Percentiles rank a stretch among this genome's conserved stretches.
phyloP scores from a whole-genome alignment of 2,888 invertebrate species.

The Lasius platythorax region DNA sequence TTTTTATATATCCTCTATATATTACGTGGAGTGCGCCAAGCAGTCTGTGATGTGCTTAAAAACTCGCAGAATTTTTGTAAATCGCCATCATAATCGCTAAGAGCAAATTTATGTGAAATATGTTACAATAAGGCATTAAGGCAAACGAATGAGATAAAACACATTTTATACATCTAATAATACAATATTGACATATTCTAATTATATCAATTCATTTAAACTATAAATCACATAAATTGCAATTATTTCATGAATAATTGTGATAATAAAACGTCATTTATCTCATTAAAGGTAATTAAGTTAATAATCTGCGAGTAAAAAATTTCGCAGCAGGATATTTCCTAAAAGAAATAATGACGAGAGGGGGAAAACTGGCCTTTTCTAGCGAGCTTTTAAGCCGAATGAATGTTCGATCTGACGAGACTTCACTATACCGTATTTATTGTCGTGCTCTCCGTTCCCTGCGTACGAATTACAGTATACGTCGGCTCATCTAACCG shows the following conservation, averaged over 20 bases:
- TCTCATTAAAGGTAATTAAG: slow-evolving; percentile 26
- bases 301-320: slow-evolving; percentile 6
- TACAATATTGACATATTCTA: neutral
- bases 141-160: slow-evolving; percentile 7
- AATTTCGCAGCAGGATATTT: slow-evolving; percentile 8
- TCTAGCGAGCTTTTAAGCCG: slow-evolving; percentile 64
- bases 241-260: slow-evolving; percentile 20
- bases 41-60: slow-evolving; percentile 61
- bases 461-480: slow-evolving; percentile 65
- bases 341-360: neutral
- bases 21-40: slow-evolving; percentile 43
- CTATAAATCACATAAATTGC: neutral
- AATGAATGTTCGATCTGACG: slow-evolving; percentile 53
- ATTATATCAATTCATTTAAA: slow-evolving; percentile 1
- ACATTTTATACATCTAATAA: neutral
- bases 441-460: slow-evolving; percentile 79
- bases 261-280: neutral
- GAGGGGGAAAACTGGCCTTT: slow-evolving; percentile 19
- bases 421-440: slow-evolving; percentile 71
- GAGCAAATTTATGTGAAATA: neutral
- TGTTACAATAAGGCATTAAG: neutral
- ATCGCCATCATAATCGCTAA: neutral
- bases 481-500: slow-evolving; percentile 58
- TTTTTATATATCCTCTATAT: slow-evolving; percentile 43
- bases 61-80: slow-evolving; percentile 52